These are phyloP conservation scores for Origma solitaria DNA, from an alignment of 2,113 vertebrate species.

Conservation along the genomic window DNA sequence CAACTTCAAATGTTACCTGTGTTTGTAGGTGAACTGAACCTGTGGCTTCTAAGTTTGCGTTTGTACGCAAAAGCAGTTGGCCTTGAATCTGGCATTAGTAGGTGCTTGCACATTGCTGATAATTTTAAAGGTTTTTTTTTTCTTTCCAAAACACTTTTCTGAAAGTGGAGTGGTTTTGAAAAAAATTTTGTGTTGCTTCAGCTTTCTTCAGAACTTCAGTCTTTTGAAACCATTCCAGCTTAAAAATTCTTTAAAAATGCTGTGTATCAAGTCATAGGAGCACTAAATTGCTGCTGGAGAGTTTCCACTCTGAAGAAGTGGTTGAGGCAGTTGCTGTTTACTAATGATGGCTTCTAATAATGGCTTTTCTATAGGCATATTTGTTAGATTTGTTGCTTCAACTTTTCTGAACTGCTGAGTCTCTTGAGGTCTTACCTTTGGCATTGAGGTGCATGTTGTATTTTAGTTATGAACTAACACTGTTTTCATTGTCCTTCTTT, in stretches of 20 bases:
- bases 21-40: neutral
- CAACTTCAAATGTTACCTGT: neutral
- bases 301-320: neutral
- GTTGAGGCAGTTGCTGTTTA: neutral
- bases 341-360: slow-evolving; percentile 38
- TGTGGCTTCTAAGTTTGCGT: neutral
- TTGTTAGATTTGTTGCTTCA: slow-evolving; percentile 35
- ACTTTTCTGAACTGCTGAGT: neutral
- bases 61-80: neutral
- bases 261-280: neutral
- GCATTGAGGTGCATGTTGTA: slow-evolving; percentile 57
- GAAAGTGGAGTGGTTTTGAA: neutral
- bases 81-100: neutral
- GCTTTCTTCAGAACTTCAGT: neutral
- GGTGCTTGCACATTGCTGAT: neutral
- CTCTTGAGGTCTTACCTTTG: neutral
- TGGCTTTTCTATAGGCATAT: neutral
- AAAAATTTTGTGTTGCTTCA: neutral
- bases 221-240: neutral
- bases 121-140: neutral
- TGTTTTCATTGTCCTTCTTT: slow-evolving; percentile 75
- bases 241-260: neutral
- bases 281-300: neutral
- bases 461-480: slow-evolving; percentile 72
- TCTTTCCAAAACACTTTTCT: neutral